Base-by-base conservation (phyloP, 2,113 vertebrate genomes). In the Microcebus lehilahytsara region DNA sequence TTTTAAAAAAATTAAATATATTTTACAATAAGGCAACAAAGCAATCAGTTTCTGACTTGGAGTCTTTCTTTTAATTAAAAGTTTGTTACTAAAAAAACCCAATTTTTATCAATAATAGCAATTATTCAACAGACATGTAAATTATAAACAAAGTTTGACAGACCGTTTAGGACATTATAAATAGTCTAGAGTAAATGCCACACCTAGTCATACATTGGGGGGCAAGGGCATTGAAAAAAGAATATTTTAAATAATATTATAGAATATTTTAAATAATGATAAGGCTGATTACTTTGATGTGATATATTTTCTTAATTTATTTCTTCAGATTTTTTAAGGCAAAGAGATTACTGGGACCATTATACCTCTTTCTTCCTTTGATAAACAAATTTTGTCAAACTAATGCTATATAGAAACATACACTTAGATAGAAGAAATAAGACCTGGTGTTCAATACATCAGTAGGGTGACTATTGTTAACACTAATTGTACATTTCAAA, bases 261-360 rank as follows among this genome's bases (percentile, higher is more conserved):
- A 30, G 87, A 58, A 92, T 40, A 40, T 32, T 84, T 91, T 92
- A 30, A 27, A 27, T 77, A 42, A 75, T 67, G 37, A 91, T 34
- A 64, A 83, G 0, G 30, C n/a, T 87, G 60, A 80, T 49, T 56
- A 67, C 77, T 79, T 77, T 53, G 22, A 95, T 30, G 11, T 90
- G 34, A 66, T 69, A 37, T 69, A 58, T 71, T 58, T 91, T 37
- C 40, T 96, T 69, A 88, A 85, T 46, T 94, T 92, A 78, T 84
- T 90, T 92, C 66, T 86, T 80, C 84, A 79, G 62, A 66, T 77
- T 72, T 93, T 92, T 89, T 77, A 89, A 95, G 85, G 93, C 64
- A 88, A 97, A 93, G 69, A 74, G n/a, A 75, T 89, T 89, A 96
- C 7, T 62, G 3, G 32, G 34, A 71, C 19, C 16, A 74, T 74